Base-by-base conservation (phyloP, 2,797 vertebrate genomes). In the Cyclura pinguis region DNA sequence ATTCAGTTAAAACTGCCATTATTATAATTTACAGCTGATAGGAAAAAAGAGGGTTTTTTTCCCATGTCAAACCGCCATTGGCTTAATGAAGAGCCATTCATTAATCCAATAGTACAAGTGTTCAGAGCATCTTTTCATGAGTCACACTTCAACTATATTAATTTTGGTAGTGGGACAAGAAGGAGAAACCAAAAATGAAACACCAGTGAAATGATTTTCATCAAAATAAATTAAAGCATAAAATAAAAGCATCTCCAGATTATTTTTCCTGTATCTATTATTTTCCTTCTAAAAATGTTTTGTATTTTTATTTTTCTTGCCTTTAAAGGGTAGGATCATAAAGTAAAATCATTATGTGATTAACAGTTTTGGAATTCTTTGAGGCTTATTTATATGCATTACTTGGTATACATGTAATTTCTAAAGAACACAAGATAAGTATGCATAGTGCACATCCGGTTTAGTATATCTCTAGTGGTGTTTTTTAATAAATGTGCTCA, bases 81-180 rank as follows among this genome's bases (percentile, higher is more conserved):
- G 52, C 35, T 88, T 24, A 67, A 67, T 10, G 9, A 67, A 27
- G 6, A 6, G 7, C 59, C 62, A 42, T 62, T 90, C 32, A 32
- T 85, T 90, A 86, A 67, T 87, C 86, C 84, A 32, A 57, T 38
- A 74, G 22, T 47, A 91, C 87, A 84, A 27, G 91, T 92, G 77
- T 73, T 76, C 76, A 76, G 78, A 88, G 52, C 18, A 76, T 12
- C 2, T 76, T 89, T 86, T 50, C 69, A 6, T 86, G 1, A 67
- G 5, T 90, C 22, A 84, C 1, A 1, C 82, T 38, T 88, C 88
- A 87, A 22, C 10, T 18, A 27, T 22, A 9, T n/a, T 78, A 1
- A 91, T 92, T 77, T 83, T 82, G 38, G 64, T 14, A 81, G 8
- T 38, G 29, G 18, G 7, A 42, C 1, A 7, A 55, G 14, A 38